Percentiles rank a stretch among this genome's conserved stretches.
Conservation (phyloP, 2,113 vertebrate species). For the Nestor notabilis region DNA sequence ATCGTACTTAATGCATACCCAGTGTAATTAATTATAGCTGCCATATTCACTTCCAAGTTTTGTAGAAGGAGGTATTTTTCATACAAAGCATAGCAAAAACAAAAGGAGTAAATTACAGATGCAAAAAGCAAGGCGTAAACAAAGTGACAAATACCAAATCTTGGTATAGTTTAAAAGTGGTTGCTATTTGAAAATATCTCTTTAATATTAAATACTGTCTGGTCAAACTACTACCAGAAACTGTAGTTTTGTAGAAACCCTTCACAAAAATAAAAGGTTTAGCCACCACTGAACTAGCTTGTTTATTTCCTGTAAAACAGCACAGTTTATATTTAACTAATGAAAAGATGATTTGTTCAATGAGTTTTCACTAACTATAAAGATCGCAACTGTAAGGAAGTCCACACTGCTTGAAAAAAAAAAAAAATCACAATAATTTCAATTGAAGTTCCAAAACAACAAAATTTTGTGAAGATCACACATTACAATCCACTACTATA, state of each 20-base stretch:
- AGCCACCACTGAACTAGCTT: background rate
- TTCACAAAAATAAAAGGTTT: background rate
- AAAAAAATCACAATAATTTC: background rate
- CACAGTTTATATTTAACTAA: background rate
- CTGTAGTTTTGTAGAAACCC: no score
- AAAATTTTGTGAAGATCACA: background rate
- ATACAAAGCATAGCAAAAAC: background rate
- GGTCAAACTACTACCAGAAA: background rate
- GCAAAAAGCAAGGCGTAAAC: background rate
- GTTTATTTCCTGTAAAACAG: background rate
- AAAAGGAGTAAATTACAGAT: background rate
- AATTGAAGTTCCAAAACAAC: background rate
- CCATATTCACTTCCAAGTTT: background rate
- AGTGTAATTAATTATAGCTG: background rate
- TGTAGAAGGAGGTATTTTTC: background rate
- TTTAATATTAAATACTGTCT: background rate
- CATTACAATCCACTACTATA: background rate
- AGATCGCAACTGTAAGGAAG: background rate
- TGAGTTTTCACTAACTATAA: background rate
- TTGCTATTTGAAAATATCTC: background rate
- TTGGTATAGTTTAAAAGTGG: background rate
- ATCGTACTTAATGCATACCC: background rate
- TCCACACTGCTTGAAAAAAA: background rate
- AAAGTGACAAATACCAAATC: background rate
- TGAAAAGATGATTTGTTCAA: background rate